Conservation (phyloP, 2,113 vertebrate genomes). For the Myodes glareolus region DNA sequence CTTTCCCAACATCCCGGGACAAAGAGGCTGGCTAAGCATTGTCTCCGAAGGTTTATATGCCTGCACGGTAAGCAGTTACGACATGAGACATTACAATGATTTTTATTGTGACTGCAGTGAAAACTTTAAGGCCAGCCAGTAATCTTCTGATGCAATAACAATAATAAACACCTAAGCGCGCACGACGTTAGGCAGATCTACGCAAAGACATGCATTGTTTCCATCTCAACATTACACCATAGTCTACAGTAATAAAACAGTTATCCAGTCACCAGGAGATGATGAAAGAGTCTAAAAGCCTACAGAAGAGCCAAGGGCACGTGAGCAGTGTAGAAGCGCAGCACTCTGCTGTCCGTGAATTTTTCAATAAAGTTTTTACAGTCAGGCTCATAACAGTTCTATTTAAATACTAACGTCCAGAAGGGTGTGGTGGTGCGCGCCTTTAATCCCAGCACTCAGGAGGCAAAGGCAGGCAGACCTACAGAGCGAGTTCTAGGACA, state of each 20-base stretch:
- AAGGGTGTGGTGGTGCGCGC: neutral
- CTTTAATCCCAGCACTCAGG: neutral
- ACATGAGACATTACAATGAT: neutral
- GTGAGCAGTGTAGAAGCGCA: neutral
- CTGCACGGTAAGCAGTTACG: neutral
- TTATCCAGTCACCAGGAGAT: neutral
- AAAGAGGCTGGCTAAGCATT: neutral
- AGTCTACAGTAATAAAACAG: too few species aligned
- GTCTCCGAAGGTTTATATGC: neutral
- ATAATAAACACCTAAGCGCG: neutral
- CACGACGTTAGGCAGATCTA: neutral
- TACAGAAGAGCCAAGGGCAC: neutral
- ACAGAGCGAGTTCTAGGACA: neutral
- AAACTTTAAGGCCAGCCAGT: neutral
- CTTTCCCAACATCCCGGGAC: neutral
- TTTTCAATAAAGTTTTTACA: neutral
- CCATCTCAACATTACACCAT: neutral
- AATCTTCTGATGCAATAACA: neutral
- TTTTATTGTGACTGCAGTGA: neutral
- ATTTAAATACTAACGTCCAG: slow-evolving; percentile 29
- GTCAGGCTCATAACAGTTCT: neutral
- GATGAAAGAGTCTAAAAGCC: neutral
- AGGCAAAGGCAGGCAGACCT: neutral
- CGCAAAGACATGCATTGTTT: neutral
- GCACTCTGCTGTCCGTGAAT: neutral